These are phyloP conservation scores for Tryphoninae sp. DNA, from an alignment of 2,888 invertebrate genomes.

Conservation along the genomic window DNA sequence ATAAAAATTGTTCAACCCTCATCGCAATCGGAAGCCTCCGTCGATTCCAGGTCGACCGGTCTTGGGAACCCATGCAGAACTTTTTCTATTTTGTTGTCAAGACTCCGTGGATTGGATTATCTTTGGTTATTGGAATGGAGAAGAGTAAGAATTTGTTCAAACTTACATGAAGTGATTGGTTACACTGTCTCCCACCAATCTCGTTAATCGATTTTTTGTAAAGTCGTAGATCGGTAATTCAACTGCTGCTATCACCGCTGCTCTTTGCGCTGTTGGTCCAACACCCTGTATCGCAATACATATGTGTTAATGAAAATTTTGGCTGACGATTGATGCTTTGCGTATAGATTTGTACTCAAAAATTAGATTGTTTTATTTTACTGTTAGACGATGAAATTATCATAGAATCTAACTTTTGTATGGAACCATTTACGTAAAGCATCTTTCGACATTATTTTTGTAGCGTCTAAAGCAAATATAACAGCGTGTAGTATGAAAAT, in stretches of 20 bases:
- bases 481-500: neutral
- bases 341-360: constrained; percentile 6
- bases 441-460: too few species aligned
- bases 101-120: constrained; percentile 8
- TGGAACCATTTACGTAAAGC: too few species aligned
- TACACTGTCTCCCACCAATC: constrained; percentile 89
- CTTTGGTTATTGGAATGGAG: constrained; percentile 6
- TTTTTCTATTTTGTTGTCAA: constrained; percentile 15
- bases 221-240: constrained; percentile 97
- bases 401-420: too few species aligned
- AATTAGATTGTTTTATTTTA: too few species aligned
- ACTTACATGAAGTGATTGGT: constrained; percentile 93
- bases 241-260: constrained; percentile 95
- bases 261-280: constrained; percentile 95
- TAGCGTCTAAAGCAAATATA: too few species aligned
- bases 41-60: neutral
- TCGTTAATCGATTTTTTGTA: constrained; percentile 89
- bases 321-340: constrained; percentile 16
- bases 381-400: too few species aligned
- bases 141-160: constrained; percentile 30
- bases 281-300: constrained; percentile 86
- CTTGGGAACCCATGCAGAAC: neutral
- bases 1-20: neutral
- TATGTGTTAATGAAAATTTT: constrained; percentile 23
- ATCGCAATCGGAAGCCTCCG: neutral